Percentiles rank a stretch among this genome's conserved stretches.
phyloP scores from a whole-genome alignment of 2,797 vertebrate genomes.

The Atherinosoma microstoma region DNA sequence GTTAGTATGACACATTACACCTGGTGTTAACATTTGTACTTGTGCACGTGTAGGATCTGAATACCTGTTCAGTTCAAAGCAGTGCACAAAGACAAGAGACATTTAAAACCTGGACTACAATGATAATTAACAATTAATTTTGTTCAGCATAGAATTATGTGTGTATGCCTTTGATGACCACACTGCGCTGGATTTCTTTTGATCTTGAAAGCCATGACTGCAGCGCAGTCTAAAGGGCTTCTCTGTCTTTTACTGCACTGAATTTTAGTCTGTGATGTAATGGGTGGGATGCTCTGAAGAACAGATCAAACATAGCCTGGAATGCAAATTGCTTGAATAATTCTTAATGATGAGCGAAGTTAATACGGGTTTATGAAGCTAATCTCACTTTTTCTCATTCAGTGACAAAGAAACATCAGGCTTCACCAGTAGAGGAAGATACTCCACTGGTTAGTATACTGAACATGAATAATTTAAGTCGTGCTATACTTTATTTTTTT shows the following conservation, averaged over 20 bases:
- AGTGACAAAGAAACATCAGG: slow-evolving; percentile 19
- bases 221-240: slow-evolving; percentile 6
- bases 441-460: slow-evolving; percentile 4
- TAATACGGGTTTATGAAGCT: background rate
- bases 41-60: no score
- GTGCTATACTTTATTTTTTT: slow-evolving; percentile 2
- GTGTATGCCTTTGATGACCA: slow-evolving; percentile 39
- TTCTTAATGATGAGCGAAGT: slow-evolving; percentile 20
- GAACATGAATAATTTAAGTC: slow-evolving; percentile 36
- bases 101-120: background rate
- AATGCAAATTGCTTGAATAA: slow-evolving; percentile 34
- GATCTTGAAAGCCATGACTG: slow-evolving; percentile 3
- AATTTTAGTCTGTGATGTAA: slow-evolving; percentile 15
- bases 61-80: slow-evolving; percentile 18
- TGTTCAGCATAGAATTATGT: background rate
- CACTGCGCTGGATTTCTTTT: slow-evolving; percentile 5
- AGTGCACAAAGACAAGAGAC: slow-evolving; percentile 9
- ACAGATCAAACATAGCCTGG: background rate
- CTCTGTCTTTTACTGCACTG: background rate
- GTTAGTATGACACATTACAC: slow-evolving; percentile 34
- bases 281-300: slow-evolving; percentile 4
- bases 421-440: background rate
- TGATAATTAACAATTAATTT: slow-evolving; percentile 24
- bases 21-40: slow-evolving; percentile 29
- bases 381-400: slow-evolving; percentile 15